Base-by-base conservation (phyloP, 2,113 vertebrate genomes). In the Pimephales promelas region DNA sequence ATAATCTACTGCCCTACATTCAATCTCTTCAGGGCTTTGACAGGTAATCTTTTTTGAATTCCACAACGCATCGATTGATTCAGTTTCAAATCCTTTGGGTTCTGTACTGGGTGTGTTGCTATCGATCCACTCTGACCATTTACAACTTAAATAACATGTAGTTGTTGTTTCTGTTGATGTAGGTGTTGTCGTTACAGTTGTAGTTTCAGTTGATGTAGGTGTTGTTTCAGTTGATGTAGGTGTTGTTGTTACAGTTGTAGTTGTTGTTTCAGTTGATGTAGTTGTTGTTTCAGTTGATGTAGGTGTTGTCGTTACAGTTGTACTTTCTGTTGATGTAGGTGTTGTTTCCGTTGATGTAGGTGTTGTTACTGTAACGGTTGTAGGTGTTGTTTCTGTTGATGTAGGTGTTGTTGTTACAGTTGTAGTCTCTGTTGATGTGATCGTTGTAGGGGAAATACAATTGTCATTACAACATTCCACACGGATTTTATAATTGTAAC, bases 61-160 rank as follows among this genome's bases (percentile, higher is more conserved):
- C n/a, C n/a, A n/a, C n/a, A n/a, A n/a, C n/a, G n/a, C n/a, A n/a
- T n/a, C n/a, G n/a, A n/a, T n/a, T n/a, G n/a, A 9, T 54, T 81
- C 79, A 14, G 3, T 81, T 49, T 81, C 79, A 0, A 68, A 81
- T n/a, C 79, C 79, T 2, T 36, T 0, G 0, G 79, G 20, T 0
- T 66, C 61, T 36, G 2, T 68, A 52, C 43, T 81, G 26, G 61
- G 79, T 52, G 6, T 52, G 45, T 52, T 81, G 45, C 28, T 10
- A 49, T 68, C 20, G 34, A 68, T 24, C 79, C 79, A 81, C 3
- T n/a, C 2, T 16, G 79, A 81, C 79, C 79, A 81, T 79, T 16
- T 6, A 1, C 64, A 36, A 36, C 36, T n/a, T n/a, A n/a, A n/a
- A n/a, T n/a, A 28, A 22, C 28, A 36, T 24, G 59, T 76, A 10